Evolutionary conservation across 1,140 invertebrate species (phyloP).

Genomic region (Spodoptera frugiperda): DNA sequence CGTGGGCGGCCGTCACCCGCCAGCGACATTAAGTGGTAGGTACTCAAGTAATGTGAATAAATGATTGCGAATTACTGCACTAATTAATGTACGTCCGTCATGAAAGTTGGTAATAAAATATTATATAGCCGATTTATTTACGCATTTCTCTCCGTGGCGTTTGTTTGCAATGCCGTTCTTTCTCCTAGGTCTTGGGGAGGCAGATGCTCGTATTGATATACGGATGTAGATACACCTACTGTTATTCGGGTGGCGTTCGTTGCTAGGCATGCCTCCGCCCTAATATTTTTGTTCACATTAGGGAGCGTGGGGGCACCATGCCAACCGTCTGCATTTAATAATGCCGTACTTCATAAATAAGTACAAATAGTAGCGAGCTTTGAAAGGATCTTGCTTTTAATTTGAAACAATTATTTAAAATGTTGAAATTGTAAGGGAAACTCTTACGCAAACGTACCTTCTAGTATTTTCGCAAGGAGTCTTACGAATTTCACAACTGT

Average conservation of each 20-base stretch:
- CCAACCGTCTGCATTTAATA: constrained; percentile 33
- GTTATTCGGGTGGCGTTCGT: constrained; percentile 40
- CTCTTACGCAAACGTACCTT: background rate
- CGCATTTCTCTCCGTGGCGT: background rate
- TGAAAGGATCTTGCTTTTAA: constrained; percentile 4
- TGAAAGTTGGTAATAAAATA: background rate
- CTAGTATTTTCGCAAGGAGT: background rate
- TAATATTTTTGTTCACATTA: constrained; percentile 45
- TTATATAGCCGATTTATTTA: background rate
- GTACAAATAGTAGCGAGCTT: constrained; percentile 13
- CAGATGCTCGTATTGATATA: constrained; percentile 18
- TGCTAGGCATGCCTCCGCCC: constrained; percentile 39
- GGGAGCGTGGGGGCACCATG: constrained; percentile 43
- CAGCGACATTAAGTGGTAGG: constrained; percentile 2
- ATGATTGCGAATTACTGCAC: constrained; percentile 1
- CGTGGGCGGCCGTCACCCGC: background rate
- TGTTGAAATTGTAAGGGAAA: too few relatives aligned
- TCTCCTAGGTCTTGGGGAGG: constrained; percentile 13
- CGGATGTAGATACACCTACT: constrained; percentile 23
- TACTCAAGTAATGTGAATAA: constrained; percentile 1
- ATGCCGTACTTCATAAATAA: constrained; percentile 37
- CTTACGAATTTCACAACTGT: background rate
- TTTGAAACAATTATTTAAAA: constrained; percentile 5
- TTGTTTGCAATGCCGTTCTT: background rate
- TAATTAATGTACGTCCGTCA: background rate